phyloP scores from a whole-genome alignment of 2,113 vertebrate genomes.

The Centropus bengalensis region DNA sequence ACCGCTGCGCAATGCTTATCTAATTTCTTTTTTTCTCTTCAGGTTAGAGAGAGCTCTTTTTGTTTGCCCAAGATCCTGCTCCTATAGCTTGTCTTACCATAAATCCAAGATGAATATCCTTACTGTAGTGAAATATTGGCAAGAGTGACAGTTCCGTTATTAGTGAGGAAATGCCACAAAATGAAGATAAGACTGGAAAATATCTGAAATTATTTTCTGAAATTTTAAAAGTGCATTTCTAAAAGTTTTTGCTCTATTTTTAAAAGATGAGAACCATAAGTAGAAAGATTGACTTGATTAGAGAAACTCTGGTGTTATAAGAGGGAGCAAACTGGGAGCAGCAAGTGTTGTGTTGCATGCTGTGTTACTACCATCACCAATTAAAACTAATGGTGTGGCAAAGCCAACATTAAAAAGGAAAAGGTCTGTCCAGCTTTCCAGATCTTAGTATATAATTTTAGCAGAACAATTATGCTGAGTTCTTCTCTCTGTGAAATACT shows the following conservation, averaged over 20 bases:
- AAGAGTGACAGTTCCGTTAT: not conserved
- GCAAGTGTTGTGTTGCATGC: not conserved
- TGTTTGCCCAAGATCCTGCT: not conserved
- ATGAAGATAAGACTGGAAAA: not conserved
- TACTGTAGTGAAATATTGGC: not conserved
- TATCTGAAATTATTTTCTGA: not conserved
- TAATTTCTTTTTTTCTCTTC: not conserved
- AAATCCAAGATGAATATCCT: not conserved
- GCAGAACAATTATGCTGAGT: not conserved
- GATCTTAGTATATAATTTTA: not conserved
- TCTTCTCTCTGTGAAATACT: not conserved
- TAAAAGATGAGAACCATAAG: fast-evolving
- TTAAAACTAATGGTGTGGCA: not conserved
- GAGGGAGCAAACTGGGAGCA: not conserved
- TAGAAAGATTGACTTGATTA: not conserved
- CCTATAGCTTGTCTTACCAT: not conserved
- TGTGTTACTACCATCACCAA: not conserved
- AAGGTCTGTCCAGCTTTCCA: not conserved
- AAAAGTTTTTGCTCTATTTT: not conserved
- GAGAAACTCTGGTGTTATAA: not conserved
- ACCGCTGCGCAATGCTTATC: not conserved
- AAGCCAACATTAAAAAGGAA: not conserved
- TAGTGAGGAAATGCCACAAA: not conserved
- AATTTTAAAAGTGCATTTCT: not conserved
- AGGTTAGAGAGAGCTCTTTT: not conserved